Evolutionary conservation across 2,888 invertebrate genomes (phyloP), one percentile per base, ranked within the genome.

Genomic region (Polyploca ridens): DNA sequence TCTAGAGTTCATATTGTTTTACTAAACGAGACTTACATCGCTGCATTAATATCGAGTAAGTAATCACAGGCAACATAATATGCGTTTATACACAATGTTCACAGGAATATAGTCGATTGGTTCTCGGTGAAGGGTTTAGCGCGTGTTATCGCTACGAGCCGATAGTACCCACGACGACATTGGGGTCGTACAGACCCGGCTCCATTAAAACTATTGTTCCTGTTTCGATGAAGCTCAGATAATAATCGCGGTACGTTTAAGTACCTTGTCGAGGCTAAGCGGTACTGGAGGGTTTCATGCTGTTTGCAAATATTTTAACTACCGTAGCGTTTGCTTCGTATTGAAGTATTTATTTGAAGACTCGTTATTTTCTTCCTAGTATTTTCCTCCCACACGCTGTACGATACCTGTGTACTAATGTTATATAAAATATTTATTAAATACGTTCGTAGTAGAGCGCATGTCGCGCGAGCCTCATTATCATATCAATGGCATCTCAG

Each of bases 121-220:
- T 19, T 16, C 19, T 5, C 7, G 54, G 16, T 54, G 54, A 16
- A 49, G 49, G 49, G 54, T 54, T 41, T 54, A 19, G 10, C 54
- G 54, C 88, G 87, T 81, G 80, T 90, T 91, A 90, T 90, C 90
- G 87, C 76, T 64, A 71, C 75, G 75, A 81, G 75, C 70, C 75
- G 70, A 79, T 79, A 80, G 74, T 81, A 81, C 80, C 76, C 78
- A 78, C 79, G 69, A 74, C 83, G 78, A 83, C 82, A 87, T 86
- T 87, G 81, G 85, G 85, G 83, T 87, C 88, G 84, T 76, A 78
- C 69, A 72, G 78, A 81, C 79, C 82, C 84, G 74, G 73, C 68
- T 73, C 78, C 78, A 78, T 81, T 83, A 82, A 82, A 83, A 79
- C 85, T 74, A 88, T 91, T 90, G 90, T 90, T 88, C 85, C 86